Evolutionary conservation across 2,113 vertebrate genomes (phyloP), one percentile per base, ranked within the genome.

Genomic region (Glaucidium brasilianum): DNA sequence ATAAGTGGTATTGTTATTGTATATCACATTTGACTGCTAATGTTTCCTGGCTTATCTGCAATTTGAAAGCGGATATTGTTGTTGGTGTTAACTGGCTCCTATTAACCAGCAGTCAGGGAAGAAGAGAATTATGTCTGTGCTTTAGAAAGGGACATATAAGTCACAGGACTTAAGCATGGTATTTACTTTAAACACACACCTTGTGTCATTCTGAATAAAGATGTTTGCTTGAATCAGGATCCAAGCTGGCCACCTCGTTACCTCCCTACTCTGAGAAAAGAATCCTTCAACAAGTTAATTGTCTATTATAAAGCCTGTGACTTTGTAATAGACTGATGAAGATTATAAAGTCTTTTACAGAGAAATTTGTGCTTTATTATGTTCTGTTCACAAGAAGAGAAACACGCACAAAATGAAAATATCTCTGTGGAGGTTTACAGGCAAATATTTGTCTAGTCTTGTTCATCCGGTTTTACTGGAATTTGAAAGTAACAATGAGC

Each of bases 321-420:
- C n/a, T n/a, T n/a, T n/a, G n/a, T n/a, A n/a, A n/a, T n/a, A n/a
- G n/a, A n/a, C n/a, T 41, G 26, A 66, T 37, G 10, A 88, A 53
- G n/a, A 30, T 34, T 30, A 23, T 8, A 22, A 64, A 59, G n/a
- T 11, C 14, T 58, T 47, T 15, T 26, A n/a, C 11, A 43, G n/a
- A 85, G 11, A 50, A 72, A 45, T 7, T 34, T 16, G 35, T 75
- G 10, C 11, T 66, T 41, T 60, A 5, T 39, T 62, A 26, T 34
- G 7, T 41, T 71, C 20, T 35, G 15, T 56, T 77, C 27, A 81
- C 60, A 60, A 71, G 52, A 52, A 72, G 52, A 59, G 50, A 49
- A 53, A 32, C 9, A 16, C 0, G 0, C 11, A 53, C 12, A 17
- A n/a, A n/a, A 64, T 43, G 13, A 32, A 4, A 81, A 9, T 3